phyloP scores from a whole-genome alignment of 2,797 vertebrate species.

The Falco novaeseelandiae region DNA sequence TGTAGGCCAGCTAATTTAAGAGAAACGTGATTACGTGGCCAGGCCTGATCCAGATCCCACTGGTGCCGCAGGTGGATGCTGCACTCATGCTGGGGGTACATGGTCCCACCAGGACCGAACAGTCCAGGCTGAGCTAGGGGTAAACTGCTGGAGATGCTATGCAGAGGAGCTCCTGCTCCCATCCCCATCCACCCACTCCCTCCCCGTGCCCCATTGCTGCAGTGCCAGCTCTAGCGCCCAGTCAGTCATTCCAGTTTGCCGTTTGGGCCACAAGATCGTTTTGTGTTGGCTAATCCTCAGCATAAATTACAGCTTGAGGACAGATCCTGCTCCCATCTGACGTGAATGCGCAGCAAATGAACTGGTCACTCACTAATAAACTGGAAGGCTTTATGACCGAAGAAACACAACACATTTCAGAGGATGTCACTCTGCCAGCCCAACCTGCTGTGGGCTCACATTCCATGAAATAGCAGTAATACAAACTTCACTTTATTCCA shows the following conservation, averaged over 20 bases:
- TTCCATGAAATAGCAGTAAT: not conserved
- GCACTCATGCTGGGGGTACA: not conserved
- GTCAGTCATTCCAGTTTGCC: not conserved
- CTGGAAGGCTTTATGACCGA: not conserved
- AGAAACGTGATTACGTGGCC: not conserved
- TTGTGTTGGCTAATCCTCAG: not conserved
- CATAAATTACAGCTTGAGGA: not conserved
- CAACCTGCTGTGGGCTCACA: fast-evolving
- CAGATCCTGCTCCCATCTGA: not conserved
- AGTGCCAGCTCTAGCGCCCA: fast-evolving
- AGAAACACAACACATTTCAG: fast-evolving
- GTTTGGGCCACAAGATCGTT: not conserved
- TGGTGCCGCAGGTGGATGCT: not conserved
- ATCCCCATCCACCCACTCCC: not conserved
- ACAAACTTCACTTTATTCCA: not conserved
- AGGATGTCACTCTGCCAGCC: not conserved
- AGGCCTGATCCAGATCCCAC: not conserved
- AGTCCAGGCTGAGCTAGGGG: not conserved
- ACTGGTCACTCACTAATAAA: not conserved
- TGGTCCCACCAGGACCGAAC: not conserved
- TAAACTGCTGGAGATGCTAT: not conserved
- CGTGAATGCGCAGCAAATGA: fast-evolving
- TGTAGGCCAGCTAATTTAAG: not conserved
- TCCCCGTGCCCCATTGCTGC: not conserved
- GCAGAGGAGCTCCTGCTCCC: not conserved